phyloP scores from a whole-genome alignment of 35 echinoderm and acorn worm species.

The Heliocidaris erythrogramma region DNA sequence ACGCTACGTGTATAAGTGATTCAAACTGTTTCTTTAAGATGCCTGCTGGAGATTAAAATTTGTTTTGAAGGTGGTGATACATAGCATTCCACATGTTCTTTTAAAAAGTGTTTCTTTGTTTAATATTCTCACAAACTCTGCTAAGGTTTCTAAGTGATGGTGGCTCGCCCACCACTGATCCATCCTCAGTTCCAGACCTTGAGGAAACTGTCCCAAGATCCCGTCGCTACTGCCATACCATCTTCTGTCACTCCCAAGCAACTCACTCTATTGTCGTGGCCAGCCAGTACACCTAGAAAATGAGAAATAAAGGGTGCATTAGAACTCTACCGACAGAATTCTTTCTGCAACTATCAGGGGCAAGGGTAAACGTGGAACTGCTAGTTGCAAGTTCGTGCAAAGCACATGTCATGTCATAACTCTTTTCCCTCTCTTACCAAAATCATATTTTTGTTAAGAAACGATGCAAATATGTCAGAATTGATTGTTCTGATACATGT shows the following conservation, averaged over 20 bases:
- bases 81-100: slow-evolving; percentile 36
- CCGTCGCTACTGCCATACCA: slow-evolving; percentile 98
- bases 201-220: slow-evolving; percentile 99
- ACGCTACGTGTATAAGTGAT: slow-evolving; percentile 45
- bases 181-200: slow-evolving; percentile 97
- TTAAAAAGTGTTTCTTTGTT: slow-evolving; percentile 44
- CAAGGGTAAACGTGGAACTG: too few species aligned
- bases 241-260: slow-evolving; percentile 99
- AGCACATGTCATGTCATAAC: too few species aligned
- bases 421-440: too few species aligned
- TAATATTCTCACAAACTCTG: slow-evolving; percentile 44
- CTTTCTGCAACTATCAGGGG: too few species aligned
- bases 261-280: slow-evolving; percentile 99
- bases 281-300: slow-evolving; percentile 88
- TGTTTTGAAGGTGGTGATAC: slow-evolving; percentile 51
- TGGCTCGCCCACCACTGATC: slow-evolving; percentile 23
- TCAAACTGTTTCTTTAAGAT: neutral
- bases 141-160: slow-evolving; percentile 30
- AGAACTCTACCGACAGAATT: too few species aligned
- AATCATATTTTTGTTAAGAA: too few species aligned
- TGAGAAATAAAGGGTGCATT: too few species aligned
- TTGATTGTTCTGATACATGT: too few species aligned
- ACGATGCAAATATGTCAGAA: too few species aligned
- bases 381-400: too few species aligned
- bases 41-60: slow-evolving; percentile 31